phyloP scores from a whole-genome alignment of 1,140 invertebrate species.

The Pogonus chalceus region DNA sequence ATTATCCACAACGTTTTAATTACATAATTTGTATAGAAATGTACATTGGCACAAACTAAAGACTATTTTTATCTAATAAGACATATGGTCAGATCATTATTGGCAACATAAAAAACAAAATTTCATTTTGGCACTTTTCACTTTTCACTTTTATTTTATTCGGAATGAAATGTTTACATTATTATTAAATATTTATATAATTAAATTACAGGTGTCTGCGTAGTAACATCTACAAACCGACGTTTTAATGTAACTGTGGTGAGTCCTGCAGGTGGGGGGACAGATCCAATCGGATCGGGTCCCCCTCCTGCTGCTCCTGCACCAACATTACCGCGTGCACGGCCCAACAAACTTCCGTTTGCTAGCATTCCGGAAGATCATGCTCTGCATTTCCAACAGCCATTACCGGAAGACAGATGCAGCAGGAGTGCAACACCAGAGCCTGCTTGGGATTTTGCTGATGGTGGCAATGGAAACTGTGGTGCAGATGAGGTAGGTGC shows the following conservation, averaged over 20 bases:
- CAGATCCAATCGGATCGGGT: conserved; percentile 19
- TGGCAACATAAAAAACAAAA: no score
- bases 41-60: no score
- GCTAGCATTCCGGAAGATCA: conserved; percentile 33
- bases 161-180: no score
- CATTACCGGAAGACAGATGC: conserved; percentile 13
- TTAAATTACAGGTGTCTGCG: conserved; percentile 15
- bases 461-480: no score
- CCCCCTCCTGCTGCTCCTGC: conserved; percentile 14
- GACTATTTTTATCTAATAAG: no score
- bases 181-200: no score
- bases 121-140: no score
- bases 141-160: no score
- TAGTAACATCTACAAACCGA: conserved; percentile 18
- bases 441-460: conserved; percentile 31
- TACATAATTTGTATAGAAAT: no score
- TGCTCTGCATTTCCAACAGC: conserved; percentile 19
- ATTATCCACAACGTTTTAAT: no score
- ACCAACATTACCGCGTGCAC: conserved; percentile 21
- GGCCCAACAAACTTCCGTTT: conserved; percentile 26
- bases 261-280: background rate
- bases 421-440: conserved; percentile 28
- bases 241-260: conserved; percentile 33
- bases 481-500: no score
- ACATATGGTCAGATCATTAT: no score